Percentiles rank a stretch among this genome's conserved stretches.
Conservation (phyloP, 2,888 invertebrate species). For the Orthonychiurus folsomi region DNA sequence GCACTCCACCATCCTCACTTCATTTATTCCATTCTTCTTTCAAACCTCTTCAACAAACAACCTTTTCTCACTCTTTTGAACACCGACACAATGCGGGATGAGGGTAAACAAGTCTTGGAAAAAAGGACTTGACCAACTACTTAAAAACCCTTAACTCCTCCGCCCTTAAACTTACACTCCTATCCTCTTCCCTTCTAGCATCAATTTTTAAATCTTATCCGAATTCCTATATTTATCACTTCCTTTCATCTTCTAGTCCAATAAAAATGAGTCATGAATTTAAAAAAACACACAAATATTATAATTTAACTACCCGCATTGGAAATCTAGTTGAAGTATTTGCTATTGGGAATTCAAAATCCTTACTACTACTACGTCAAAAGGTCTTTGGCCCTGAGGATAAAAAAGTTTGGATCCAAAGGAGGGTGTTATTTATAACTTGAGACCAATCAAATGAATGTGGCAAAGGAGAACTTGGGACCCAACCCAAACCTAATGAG, state of each 20-base stretch:
- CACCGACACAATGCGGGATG: neutral
- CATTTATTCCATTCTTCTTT: neutral
- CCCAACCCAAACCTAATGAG: neutral
- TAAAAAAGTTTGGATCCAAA: neutral
- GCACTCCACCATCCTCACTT: slow-evolving; percentile 6
- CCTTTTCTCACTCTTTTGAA: neutral
- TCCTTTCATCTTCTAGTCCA: neutral
- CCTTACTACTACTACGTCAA: neutral
- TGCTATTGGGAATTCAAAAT: neutral
- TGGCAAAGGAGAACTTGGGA: neutral
- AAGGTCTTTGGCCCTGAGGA: neutral
- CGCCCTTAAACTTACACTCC: no score
- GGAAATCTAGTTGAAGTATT: neutral
- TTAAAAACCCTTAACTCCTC: no score
- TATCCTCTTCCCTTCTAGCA: no score
- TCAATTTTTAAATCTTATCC: no score
- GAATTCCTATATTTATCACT: no score
- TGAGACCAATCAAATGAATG: neutral
- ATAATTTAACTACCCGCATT: neutral
- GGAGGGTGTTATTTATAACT: neutral
- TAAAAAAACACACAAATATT: neutral
- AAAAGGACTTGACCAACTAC: neutral
- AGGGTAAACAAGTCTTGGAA: neutral
- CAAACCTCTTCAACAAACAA: neutral
- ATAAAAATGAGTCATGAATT: no score